Percentiles rank a stretch among this genome's conserved stretches.
Conservation (phyloP, 2,113 vertebrate genomes). For the Pithys albifrons region DNA sequence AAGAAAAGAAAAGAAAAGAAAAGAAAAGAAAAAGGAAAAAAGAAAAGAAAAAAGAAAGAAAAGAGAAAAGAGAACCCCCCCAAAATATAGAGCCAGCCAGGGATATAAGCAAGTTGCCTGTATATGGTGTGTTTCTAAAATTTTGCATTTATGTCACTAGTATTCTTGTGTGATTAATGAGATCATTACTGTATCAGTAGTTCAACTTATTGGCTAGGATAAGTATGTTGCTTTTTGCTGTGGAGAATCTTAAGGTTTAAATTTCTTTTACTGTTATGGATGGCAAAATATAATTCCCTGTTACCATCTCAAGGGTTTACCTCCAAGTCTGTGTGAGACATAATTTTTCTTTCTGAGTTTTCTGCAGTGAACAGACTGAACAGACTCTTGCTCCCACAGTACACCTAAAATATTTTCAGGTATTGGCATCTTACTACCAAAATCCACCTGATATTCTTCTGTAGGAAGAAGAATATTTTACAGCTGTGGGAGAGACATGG, state of each 20-base stretch:
- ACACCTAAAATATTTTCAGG: slow-evolving; percentile 23
- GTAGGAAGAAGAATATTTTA: slow-evolving; percentile 31
- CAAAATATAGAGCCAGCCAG: not conserved
- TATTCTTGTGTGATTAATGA: not conserved
- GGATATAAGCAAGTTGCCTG: not conserved
- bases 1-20: too few species aligned
- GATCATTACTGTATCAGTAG: not conserved
- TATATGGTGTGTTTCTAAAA: not conserved
- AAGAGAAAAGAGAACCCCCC: too few species aligned
- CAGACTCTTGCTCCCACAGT: not conserved
- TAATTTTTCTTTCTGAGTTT: slow-evolving; percentile 12
- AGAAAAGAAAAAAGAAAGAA: too few species aligned
- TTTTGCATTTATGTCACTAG: not conserved
- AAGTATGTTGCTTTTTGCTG: not conserved
- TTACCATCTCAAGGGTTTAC: not conserved
- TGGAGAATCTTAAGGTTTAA: not conserved
- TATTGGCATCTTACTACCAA: slow-evolving; percentile 19
- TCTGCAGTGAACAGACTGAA: slow-evolving; percentile 8
- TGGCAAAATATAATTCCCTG: slow-evolving; percentile 1
- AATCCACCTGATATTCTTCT: not conserved
- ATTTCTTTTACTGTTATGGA: not conserved
- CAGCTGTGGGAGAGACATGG: not conserved
- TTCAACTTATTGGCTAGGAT: not conserved
- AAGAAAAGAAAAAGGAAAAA: not conserved
- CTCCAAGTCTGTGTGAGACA: not conserved